Percentiles rank a stretch among this genome's conserved stretches.
Conservation (phyloP, 2,113 vertebrate genomes). For the Mesembrinibis cayennensis region DNA sequence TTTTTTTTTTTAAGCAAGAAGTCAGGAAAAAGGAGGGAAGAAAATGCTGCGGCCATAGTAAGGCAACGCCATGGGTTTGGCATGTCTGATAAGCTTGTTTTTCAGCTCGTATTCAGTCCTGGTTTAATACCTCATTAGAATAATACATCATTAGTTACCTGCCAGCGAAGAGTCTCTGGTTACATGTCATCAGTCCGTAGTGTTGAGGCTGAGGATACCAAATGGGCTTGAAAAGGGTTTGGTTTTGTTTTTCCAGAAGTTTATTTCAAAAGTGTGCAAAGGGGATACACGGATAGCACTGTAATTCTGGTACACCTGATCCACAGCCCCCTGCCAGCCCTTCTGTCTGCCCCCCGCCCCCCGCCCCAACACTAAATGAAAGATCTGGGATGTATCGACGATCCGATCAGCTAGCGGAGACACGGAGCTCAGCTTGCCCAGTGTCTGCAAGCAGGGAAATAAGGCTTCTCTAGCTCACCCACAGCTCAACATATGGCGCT, state of each 20-base stretch:
- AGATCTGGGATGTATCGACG: background rate
- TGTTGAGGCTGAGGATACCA: background rate
- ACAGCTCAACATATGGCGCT: slow-evolving; percentile 66
- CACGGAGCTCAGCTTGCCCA: slow-evolving; percentile 34
- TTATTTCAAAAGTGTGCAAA: slow-evolving; percentile 61
- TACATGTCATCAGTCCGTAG: background rate
- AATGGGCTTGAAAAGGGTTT: background rate
- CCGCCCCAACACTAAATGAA: background rate
- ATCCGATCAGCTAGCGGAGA: slow-evolving; percentile 31
- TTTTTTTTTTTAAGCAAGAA: background rate
- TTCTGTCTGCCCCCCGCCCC: background rate
- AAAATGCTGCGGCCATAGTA: background rate
- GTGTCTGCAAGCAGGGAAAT: slow-evolving; percentile 37
- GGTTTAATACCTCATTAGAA: background rate
- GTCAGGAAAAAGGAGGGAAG: background rate
- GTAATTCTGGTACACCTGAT: background rate
- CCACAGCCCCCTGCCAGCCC: background rate
- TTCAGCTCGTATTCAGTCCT: background rate
- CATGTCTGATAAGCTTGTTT: background rate
- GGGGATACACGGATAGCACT: slow-evolving; percentile 4
- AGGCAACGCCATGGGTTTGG: background rate
- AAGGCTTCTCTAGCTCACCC: slow-evolving; percentile 59
- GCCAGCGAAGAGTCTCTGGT: background rate
- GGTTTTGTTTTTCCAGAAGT: background rate
- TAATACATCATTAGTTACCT: background rate